A percentile compares a stretch with the other conserved stretches of the same genome.
Conservation (phyloP, 2,888 invertebrate species). For the Tholera decimalis region DNA sequence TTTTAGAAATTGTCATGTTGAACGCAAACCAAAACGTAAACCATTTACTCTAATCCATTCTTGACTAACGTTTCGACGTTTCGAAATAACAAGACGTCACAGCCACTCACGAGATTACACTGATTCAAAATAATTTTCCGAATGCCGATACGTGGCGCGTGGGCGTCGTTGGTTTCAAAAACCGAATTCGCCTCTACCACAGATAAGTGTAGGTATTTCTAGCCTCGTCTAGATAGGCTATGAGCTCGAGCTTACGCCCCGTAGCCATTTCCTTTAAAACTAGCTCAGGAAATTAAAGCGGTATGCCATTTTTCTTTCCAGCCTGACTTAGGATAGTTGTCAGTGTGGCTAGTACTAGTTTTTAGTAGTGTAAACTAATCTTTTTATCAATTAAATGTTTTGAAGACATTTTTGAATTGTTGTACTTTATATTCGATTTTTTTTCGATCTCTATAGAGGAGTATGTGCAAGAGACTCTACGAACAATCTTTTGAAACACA, state of each 20-base stretch:
- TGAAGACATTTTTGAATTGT: too few species aligned
- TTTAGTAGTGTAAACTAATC: neutral
- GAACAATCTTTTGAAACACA: too few species aligned
- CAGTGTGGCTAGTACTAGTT: neutral
- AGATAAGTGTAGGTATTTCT: constrained; percentile 24
- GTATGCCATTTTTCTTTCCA: constrained; percentile 29
- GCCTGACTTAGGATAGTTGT: constrained; percentile 3
- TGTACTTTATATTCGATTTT: too few species aligned
- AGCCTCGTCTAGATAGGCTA: constrained; percentile 17
- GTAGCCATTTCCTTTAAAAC: constrained; percentile 47
- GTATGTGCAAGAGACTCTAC: too few species aligned
- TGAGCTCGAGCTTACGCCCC: constrained; percentile 18
- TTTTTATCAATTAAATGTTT: too few species aligned
- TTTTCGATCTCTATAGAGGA: too few species aligned
- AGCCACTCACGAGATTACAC: neutral
- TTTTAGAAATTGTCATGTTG: neutral
- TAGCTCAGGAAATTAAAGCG: constrained; percentile 53
- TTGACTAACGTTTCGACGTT: neutral
- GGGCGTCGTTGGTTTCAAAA: constrained; percentile 12
- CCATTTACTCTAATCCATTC: neutral
- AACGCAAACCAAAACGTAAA: neutral
- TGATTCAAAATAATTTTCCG: neutral
- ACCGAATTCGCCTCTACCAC: constrained; percentile 16
- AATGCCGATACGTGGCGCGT: neutral
- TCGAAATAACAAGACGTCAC: neutral